A percentile compares a stretch with the other conserved stretches of the same genome.
Conservation (phyloP, 2,113 vertebrate genomes). For the Cheirogaleus medius region DNA sequence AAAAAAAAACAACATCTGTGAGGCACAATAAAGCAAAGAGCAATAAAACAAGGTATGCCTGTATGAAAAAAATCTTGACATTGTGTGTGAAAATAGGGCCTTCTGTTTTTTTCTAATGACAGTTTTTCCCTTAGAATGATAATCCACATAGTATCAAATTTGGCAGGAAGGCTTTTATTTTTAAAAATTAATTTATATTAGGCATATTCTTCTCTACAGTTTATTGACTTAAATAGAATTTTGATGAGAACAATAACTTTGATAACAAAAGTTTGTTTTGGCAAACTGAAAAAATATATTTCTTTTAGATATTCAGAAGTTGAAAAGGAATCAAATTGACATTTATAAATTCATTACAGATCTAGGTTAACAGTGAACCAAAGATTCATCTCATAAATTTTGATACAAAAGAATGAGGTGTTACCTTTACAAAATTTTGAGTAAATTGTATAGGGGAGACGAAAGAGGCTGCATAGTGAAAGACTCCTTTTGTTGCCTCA, state of each 20-base stretch:
- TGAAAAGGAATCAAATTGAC: conserved; percentile 40
- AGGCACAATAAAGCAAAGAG: no score
- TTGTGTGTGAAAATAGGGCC: not conserved
- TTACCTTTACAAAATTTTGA: not conserved
- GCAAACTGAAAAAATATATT: not conserved
- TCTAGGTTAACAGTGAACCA: not conserved
- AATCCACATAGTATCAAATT: conserved; percentile 10
- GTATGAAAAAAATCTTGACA: not conserved
- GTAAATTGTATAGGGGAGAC: not conserved
- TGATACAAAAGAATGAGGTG: conserved; percentile 23
- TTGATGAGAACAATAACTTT: conserved; percentile 16
- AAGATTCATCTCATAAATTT: not conserved
- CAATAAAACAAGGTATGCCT: no score
- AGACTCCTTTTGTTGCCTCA: not conserved
- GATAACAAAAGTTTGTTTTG: not conserved
- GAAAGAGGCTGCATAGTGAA: not conserved
- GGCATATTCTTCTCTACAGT: not conserved
- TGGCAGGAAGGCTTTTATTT: not conserved
- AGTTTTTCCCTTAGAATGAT: not conserved
- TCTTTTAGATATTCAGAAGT: not conserved
- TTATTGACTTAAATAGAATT: conserved; percentile 20
- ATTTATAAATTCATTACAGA: conserved; percentile 8
- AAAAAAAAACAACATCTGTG: no score
- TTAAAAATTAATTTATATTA: not conserved
- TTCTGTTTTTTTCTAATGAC: not conserved